Evolutionary conservation across 2,888 invertebrate species (phyloP), one percentile per base, ranked within the genome.

Genomic region (Daptonema setosum): DNA sequence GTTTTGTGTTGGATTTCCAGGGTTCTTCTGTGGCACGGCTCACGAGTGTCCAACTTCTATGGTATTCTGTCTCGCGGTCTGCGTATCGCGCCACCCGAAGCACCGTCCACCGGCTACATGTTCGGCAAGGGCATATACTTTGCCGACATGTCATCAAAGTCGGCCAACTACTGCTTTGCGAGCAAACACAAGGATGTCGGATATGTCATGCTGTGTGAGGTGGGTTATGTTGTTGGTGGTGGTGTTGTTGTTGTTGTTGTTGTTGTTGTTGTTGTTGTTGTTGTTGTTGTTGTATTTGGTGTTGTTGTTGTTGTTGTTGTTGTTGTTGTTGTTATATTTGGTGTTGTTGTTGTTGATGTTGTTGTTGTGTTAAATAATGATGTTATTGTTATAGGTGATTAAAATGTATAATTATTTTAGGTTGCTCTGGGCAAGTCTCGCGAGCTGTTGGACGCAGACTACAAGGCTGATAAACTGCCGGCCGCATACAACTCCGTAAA

Each of bases 121-220:
- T 69, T 70, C 68, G 75, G 76, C 11, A 76, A 76, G 64, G 76
- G 76, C n/a, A 69, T 76, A 3, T 76, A 76, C 61, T 76, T 76
- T 65, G 76, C 76, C 29, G 76, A 76, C 62, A 73, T 74, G 70
- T 73, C 74, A 25, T 73, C 73, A 62, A 76, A 76, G 61, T 74
- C 75, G 64, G 74, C 74, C 54, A 76, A 76, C 61, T 76, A 76
- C 63, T 75, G 75, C 59, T 75, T 70, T 63, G 67, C 75, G 1
- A 66, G 68, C 25, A 61, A 61, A 53, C 61, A 67, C 25, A 72
- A 72, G 59, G 68, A 70, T 54, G 65, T 66, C 28, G 74, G 74
- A 3, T 59, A 76, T 2, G 59, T 75, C 29, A 60, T 73, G 28
- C 66, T 76, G 1, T 72, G 72, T 64, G 74, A 76, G 65, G 76